A percentile compares a stretch with the other conserved stretches of the same genome.
Conservation (phyloP, 2,113 vertebrate genomes). For the Ceyx cyanopectus region DNA sequence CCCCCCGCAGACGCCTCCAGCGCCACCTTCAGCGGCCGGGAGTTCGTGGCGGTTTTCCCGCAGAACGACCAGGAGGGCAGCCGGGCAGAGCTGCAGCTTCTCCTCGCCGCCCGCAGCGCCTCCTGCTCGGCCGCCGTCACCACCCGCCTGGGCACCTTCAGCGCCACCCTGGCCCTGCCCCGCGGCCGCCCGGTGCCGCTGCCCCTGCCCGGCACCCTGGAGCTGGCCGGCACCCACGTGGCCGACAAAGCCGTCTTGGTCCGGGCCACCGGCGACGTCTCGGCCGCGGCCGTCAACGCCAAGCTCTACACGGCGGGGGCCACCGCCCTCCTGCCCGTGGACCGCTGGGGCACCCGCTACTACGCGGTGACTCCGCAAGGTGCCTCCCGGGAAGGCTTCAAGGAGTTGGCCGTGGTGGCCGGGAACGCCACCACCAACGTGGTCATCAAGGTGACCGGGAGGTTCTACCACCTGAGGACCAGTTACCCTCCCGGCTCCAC, state of each 20-base stretch:
- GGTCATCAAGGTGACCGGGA: neutral
- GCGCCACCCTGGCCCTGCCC: fast-evolving
- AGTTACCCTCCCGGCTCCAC: neutral
- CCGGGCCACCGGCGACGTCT: neutral
- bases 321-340: neutral
- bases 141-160: neutral
- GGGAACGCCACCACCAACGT: conserved; percentile 31
- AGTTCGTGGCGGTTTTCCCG: neutral
- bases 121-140: neutral
- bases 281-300: neutral
- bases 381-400: neutral
- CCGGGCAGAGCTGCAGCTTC: neutral
- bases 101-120: neutral
- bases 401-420: neutral
- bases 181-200: neutral
- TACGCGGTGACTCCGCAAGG: neutral
- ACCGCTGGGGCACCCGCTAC: neutral
- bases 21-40: neutral
- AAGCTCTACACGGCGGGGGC: neutral
- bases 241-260: neutral
- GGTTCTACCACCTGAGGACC: neutral
- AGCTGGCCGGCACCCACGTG: neutral
- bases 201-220: neutral
- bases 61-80: neutral
- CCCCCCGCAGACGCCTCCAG: neutral